phyloP scores from a whole-genome alignment of 2,113 vertebrate species.

The Cettia cetti region DNA sequence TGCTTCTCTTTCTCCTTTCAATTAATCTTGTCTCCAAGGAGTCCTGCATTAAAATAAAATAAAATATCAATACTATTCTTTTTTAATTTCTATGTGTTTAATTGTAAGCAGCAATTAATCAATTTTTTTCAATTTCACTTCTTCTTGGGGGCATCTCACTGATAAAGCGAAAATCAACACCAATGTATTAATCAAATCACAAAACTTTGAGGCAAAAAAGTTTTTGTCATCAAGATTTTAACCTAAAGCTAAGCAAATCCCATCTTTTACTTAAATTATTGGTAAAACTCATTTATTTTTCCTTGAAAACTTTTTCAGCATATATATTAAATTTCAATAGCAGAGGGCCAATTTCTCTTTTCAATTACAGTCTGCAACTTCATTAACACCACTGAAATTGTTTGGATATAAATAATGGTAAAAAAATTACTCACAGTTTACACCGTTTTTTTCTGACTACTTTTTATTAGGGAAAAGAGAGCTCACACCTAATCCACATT shows the following conservation, averaged over 20 bases:
- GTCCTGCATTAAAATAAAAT: slow-evolving; percentile 47
- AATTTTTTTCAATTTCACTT: slow-evolving; percentile 35
- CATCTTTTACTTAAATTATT: slow-evolving; percentile 3
- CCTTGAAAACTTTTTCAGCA: slow-evolving; percentile 6
- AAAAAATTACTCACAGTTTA: not conserved
- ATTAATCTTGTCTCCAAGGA: slow-evolving; percentile 53
- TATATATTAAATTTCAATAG: slow-evolving; percentile 8
- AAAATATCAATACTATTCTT: slow-evolving; percentile 39
- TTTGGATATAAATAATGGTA: not conserved
- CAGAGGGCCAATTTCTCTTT: not conserved
- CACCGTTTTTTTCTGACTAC: not conserved
- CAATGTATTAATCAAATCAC: slow-evolving; percentile 4
- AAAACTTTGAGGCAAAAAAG: not conserved
- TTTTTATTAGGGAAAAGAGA: not conserved
- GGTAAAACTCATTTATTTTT: not conserved
- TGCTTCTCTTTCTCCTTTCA: slow-evolving; percentile 37
- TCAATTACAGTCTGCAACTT: slow-evolving; percentile 30
- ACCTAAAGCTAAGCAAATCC: slow-evolving; percentile 33
- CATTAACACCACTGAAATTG: slow-evolving; percentile 19
- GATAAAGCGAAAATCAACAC: slow-evolving; percentile 30
- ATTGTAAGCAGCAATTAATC: slow-evolving; percentile 48
- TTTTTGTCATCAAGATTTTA: not conserved
- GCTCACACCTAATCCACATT: not conserved
- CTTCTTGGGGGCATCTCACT: slow-evolving; percentile 37
- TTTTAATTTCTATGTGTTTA: slow-evolving; percentile 38